Conservation (phyloP, 2,797 vertebrate species). For the Sylvia borin region DNA sequence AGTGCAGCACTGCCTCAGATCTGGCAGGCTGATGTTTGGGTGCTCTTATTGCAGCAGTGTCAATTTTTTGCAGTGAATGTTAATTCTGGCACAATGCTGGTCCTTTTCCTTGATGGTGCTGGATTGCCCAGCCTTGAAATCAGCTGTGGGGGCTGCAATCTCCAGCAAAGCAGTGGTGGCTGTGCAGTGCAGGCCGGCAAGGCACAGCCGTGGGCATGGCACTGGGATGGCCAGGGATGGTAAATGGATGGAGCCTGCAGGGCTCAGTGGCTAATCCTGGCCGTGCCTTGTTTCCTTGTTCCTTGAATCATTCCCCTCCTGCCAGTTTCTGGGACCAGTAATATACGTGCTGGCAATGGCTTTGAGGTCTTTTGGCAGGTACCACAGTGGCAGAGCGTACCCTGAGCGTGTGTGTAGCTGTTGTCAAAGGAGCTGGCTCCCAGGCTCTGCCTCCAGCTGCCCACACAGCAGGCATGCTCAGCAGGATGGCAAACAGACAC, state of each 20-base stretch:
- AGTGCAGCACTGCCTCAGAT: not conserved
- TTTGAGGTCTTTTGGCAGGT: not conserved
- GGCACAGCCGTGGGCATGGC: accelerated
- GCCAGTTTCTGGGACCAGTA: not conserved
- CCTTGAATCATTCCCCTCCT: not conserved
- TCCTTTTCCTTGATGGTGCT: not conserved
- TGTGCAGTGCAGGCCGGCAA: not conserved
- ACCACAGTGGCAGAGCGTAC: not conserved
- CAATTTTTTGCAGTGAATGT: not conserved
- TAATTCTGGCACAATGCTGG: not conserved
- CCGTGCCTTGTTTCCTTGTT: not conserved
- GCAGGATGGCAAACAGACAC: not conserved
- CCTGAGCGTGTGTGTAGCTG: not conserved
- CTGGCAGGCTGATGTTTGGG: not conserved
- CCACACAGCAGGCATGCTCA: not conserved
- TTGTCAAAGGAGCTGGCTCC: not conserved
- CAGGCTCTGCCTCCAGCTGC: not conserved
- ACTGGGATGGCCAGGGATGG: no score
- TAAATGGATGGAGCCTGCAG: not conserved
- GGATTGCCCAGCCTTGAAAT: not conserved
- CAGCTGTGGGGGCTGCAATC: not conserved
- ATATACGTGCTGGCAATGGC: not conserved
- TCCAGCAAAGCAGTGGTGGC: not conserved
- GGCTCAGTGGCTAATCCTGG: not conserved
- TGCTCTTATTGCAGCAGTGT: not conserved